Evolutionary conservation across 2,797 vertebrate species (phyloP), one percentile per base, ranked within the genome.

Genomic region (Chelon labrosus): DNA sequence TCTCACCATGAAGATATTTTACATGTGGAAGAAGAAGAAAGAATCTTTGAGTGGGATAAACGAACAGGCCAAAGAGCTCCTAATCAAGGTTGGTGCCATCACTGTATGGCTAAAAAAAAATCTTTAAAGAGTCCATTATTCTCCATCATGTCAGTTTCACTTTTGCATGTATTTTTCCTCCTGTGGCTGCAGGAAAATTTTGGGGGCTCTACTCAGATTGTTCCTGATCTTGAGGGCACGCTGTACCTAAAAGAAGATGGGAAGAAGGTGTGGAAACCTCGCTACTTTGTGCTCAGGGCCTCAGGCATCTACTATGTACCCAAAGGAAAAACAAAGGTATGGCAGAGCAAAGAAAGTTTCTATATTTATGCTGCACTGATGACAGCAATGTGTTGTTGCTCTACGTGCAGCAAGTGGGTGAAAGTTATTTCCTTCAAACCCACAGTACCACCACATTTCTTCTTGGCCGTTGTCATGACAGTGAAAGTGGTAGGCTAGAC

Each of bases 291-390:
- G 83, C 93, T 98, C 4, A 93, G 97, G 70, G 96, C 97, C 84
- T 98, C 97, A 31, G 97, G 97, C 84, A 96, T 98, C 92, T 98
- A 98, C 92, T 97, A 96, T 41, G 95, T 97, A 14, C 96, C 96
- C 73, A 98, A 96, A 93, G 97, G 97, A 87, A 98, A 98, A 90
- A 97, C 95, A 63, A 98, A 97, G 96, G 97, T 98, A 87, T 87
- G 93, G 13, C 25, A 49, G 56, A 62, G 44, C 1, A 46, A 37
- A 57, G 11, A 56, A 16, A 39, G n/a, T 16, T 1, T 16, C 42
- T 16, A 14, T 31, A 13, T 41, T 51, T 20, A 16, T 35, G n/a
- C 13, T 50, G 41, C 27, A 20, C 4, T 49, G 25, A 10, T 58
- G 5, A 65, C 2, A 42, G 38, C 17, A 42, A 14, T 41, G n/a